These are phyloP conservation scores for Maconellicoccus hirsutus DNA, from an alignment of 1,140 invertebrate genomes.

Conservation along the genomic window DNA sequence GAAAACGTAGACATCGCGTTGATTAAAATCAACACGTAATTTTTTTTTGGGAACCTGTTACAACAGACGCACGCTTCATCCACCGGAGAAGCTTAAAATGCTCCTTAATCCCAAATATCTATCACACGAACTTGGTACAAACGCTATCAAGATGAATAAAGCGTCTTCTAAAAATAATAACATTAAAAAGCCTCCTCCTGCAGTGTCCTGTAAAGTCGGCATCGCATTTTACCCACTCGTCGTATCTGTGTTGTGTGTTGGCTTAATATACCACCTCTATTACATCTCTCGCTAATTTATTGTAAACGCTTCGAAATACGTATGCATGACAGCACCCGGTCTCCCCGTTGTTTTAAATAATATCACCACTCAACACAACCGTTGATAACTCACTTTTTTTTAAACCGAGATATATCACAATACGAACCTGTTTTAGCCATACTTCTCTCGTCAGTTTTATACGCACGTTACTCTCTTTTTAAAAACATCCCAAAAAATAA, in stretches of 20 bases:
- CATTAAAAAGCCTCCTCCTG: not conserved
- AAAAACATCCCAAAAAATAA: not conserved
- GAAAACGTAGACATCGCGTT: not conserved
- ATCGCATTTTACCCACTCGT: too few species aligned
- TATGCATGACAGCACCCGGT: constrained; percentile 19
- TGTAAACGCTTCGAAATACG: constrained; percentile 15
- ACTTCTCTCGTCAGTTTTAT: not conserved
- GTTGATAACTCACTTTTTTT: constrained; percentile 16
- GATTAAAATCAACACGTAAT: not conserved
- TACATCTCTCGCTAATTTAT: constrained; percentile 18
- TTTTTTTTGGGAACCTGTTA: not conserved
- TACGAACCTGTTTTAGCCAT: not conserved
- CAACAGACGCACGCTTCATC: not conserved
- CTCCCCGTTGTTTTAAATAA: constrained; percentile 21
- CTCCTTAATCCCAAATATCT: not conserved
- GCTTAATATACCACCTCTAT: not conserved
- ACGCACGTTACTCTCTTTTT: not conserved
- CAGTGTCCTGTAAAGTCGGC: not conserved
- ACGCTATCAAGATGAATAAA: not conserved
- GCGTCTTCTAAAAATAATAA: constrained; percentile 1
- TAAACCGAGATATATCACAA: not conserved
- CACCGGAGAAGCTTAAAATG: constrained; percentile 6
- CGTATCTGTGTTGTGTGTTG: too few species aligned
- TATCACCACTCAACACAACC: constrained; percentile 5
- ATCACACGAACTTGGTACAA: not conserved